Conservation (phyloP, 2,888 invertebrate genomes). For the Amphimallon solstitiale region DNA sequence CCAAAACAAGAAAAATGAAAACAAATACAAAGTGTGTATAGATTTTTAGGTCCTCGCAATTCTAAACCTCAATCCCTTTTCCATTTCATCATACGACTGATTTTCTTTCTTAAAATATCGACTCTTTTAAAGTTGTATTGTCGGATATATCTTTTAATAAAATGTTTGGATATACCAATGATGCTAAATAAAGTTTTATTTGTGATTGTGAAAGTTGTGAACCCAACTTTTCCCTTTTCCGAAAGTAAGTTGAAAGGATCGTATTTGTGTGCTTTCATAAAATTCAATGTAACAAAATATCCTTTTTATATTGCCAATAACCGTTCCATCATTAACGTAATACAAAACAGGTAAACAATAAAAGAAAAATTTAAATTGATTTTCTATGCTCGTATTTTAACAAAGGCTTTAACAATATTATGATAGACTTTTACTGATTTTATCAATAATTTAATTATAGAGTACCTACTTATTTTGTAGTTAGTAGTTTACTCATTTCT, state of each 20-base stretch:
- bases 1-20: not conserved
- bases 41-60: too few relatives aligned
- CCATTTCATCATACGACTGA: conserved; percentile 21
- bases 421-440: too few relatives aligned
- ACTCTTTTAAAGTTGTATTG: conserved; percentile 32
- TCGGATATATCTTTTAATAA: conserved; percentile 29
- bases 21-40: not conserved
- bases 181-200: conserved; percentile 34
- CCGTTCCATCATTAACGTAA: conserved; percentile 21
- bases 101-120: conserved; percentile 28
- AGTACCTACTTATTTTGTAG: too few relatives aligned
- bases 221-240: conserved; percentile 28
- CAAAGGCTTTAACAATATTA: too few relatives aligned
- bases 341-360: conserved; percentile 19
- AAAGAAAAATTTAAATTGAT: conserved; percentile 10
- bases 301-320: conserved; percentile 17
- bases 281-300: conserved; percentile 30
- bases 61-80: conserved; percentile 15
- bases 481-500: too few relatives aligned
- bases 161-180: conserved; percentile 31
- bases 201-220: conserved; percentile 30
- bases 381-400: not conserved
- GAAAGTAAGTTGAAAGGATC: conserved; percentile 13
- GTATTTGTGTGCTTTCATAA: conserved; percentile 28
- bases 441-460: too few relatives aligned